Conservation (phyloP, 2,888 invertebrate genomes). For the Tinea semifulvella region DNA sequence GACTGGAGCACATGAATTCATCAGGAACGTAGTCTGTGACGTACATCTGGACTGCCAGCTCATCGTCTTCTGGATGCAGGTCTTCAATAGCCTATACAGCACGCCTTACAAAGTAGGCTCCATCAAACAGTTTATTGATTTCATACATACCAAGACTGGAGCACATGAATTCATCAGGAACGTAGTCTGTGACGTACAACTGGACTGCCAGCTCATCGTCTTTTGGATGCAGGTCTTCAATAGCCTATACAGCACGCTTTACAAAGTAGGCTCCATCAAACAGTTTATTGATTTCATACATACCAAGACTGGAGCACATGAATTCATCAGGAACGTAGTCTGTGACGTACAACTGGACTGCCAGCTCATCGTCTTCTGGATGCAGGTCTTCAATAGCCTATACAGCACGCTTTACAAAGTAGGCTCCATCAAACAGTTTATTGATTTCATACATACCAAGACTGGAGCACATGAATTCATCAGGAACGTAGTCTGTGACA, state of each 20-base stretch:
- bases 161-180: slow-evolving; percentile 15
- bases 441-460: slow-evolving; percentile 14
- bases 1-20: slow-evolving; percentile 13
- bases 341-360: slow-evolving; percentile 13
- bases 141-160: slow-evolving; percentile 12
- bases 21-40: slow-evolving; percentile 14
- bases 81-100: slow-evolving; percentile 18
- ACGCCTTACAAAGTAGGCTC: too few species aligned
- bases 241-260: slow-evolving; percentile 16
- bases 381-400: slow-evolving; percentile 18
- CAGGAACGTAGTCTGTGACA: slow-evolving; percentile 13
- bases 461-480: slow-evolving; percentile 14
- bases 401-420: slow-evolving; percentile 7
- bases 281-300: too few species aligned
- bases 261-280: too few species aligned
- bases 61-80: slow-evolving; percentile 19
- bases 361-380: slow-evolving; percentile 19
- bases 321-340: slow-evolving; percentile 15
- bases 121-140: too few species aligned
- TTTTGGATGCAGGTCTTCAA: slow-evolving; percentile 18
- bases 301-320: slow-evolving; percentile 13
- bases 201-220: slow-evolving; percentile 18
- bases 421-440: too few species aligned
- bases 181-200: slow-evolving; percentile 13
- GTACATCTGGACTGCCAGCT: slow-evolving; percentile 16